Evolutionary conservation across 2,797 vertebrate species (phyloP).

Genomic region (Buceros bicornis): DNA sequence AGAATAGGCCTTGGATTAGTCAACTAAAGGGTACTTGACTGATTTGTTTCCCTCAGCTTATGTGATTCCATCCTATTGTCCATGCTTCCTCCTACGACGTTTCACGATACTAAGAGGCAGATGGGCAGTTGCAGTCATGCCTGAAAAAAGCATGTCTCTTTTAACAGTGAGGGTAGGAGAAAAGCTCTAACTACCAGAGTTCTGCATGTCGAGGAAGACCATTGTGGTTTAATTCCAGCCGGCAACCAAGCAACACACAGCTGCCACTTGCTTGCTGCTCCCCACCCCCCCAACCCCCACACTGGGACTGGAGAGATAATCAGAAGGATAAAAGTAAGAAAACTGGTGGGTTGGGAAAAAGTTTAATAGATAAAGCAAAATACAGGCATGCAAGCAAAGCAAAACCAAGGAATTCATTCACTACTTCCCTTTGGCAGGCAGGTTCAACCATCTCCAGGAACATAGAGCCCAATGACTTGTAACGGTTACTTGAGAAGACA

Average conservation of each 20-base stretch:
- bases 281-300: too few relatives aligned
- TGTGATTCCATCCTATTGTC: not conserved
- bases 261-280: too few relatives aligned
- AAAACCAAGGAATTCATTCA: too few relatives aligned
- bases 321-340: too few relatives aligned
- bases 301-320: too few relatives aligned
- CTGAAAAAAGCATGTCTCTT: not conserved
- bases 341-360: too few relatives aligned
- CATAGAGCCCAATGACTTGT: too few relatives aligned
- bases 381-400: too few relatives aligned
- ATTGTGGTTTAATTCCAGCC: not conserved
- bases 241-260: not conserved
- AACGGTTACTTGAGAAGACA: not conserved
- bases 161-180: not conserved
- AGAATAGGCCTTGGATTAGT: not conserved
- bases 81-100: rapidly evolving
- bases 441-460: too few relatives aligned
- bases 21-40: not conserved
- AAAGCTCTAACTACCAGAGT: not conserved
- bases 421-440: too few relatives aligned
- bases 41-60: not conserved
- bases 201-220: not conserved
- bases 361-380: too few relatives aligned
- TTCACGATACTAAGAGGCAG: not conserved
- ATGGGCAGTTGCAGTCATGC: not conserved